phyloP scores from a whole-genome alignment of 2,888 invertebrate genomes.

The Sclerodermus sp. region DNA sequence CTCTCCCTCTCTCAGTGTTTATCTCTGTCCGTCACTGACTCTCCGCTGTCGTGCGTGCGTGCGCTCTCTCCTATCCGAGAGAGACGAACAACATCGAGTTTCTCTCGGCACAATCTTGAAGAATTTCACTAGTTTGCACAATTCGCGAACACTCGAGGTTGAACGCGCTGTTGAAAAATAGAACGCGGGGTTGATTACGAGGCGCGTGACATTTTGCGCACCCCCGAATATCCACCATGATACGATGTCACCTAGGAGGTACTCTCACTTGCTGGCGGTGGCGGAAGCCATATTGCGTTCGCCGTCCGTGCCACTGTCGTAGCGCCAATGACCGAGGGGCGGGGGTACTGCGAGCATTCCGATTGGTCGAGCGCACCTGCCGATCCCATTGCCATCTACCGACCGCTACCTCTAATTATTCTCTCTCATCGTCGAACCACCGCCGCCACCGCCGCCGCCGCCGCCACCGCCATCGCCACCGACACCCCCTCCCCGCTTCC shows the following conservation, averaged over 20 bases:
- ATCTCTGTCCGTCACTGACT: too few species aligned
- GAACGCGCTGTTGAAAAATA: neutral
- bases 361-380: constrained; percentile 33
- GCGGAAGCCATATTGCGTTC: constrained; percentile 57
- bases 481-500: too few species aligned
- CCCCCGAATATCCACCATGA: constrained; percentile 30
- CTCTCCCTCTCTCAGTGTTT: neutral
- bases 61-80: neutral
- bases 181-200: neutral
- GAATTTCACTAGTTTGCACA: neutral
- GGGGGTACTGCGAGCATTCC: constrained; percentile 13
- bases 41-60: constrained; percentile 10
- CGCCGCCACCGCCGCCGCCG: constrained; percentile 27
- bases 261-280: constrained; percentile 50
- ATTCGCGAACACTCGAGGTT: neutral
- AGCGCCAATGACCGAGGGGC: constrained; percentile 27
- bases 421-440: constrained; percentile 18
- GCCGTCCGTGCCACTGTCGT: constrained; percentile 42
- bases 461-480: neutral
- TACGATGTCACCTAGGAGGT: constrained; percentile 35
- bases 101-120: neutral
- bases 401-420: too few species aligned
- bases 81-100: neutral
- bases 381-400: constrained; percentile 22
- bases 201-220: constrained; percentile 24